Evolutionary conservation across 2,113 vertebrate genomes (phyloP), one percentile per base, ranked within the genome.

Genomic region (Asarcornis scutulata): DNA sequence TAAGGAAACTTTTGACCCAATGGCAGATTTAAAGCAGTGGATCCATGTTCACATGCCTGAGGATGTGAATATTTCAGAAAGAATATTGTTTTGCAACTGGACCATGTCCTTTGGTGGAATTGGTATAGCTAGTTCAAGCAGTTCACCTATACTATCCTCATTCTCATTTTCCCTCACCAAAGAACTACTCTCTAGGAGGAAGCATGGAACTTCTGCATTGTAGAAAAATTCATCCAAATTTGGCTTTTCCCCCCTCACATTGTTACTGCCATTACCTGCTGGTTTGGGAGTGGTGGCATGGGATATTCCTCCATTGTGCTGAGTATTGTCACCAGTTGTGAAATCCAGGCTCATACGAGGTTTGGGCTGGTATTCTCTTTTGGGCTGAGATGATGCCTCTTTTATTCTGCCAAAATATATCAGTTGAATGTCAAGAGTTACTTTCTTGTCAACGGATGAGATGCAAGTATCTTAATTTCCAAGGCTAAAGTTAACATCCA

Each of bases 321-420:
- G 98, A 85, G 95, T 87, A 92, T 98, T 99, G 90, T 99, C 99
- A 79, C 97, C 98, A 95, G 98, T 91, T 36, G 98, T 92, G 82
- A 99, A 98, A 85, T 99, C 99, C 97, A 99, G 96, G 76, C 98
- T 99, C 86, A 99, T 98, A 4, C 99, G 98, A 1, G 99, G 99
- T 95, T 99, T 99, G 17, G 99, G 98, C 52, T 97, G 71, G 44
- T 97, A 99, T 53, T 99, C 99, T 97, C 98, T 98, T 97, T 98
- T 98, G 31, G 99, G 99, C 94, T 99, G 99, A 93, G 68, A 95
- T 8, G 99, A 98, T 56, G 98, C 97, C 14, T 99, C 99, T 97
- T 98, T 99, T 98, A 99, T 99, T 97, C 99, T 99, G 93, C 20
- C 69, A 96, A 77, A 90, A 97, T 15, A 94, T 87, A 18, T 59